Evolutionary conservation across 2,888 invertebrate species (phyloP).

Genomic region (Schizotus pectinicornis): DNA sequence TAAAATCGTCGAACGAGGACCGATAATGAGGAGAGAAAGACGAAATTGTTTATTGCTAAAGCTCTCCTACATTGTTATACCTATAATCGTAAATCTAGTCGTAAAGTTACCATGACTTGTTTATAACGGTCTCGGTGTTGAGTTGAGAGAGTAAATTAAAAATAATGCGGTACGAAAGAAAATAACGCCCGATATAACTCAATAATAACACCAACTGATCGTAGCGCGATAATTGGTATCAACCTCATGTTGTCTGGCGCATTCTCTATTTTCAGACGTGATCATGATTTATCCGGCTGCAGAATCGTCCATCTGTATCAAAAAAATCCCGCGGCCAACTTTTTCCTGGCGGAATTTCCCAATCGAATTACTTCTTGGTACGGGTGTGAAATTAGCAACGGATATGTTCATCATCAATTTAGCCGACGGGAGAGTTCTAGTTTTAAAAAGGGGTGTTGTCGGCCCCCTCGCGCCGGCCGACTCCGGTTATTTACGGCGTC

Average conservation of each 20-base stretch:
- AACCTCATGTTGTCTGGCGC: constrained; percentile 14
- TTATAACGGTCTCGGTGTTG: constrained; percentile 20
- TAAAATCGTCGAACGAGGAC: neutral
- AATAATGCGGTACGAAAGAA: constrained; percentile 29
- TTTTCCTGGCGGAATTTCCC: constrained; percentile 22
- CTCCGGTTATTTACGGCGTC: constrained; percentile 24
- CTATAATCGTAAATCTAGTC: constrained; percentile 28
- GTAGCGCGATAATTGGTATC: constrained; percentile 37
- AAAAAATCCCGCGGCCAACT: constrained; percentile 13
- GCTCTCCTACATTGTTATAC: constrained; percentile 19
- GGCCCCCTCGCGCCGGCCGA: constrained; percentile 15
- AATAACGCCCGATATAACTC: constrained; percentile 42
- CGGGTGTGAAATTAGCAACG: constrained; percentile 20
- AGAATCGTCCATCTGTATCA: constrained; percentile 17
- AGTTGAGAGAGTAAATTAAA: constrained; percentile 16
- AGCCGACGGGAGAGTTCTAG: constrained; percentile 9
- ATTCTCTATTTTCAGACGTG: constrained; percentile 21
- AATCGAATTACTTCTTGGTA: constrained; percentile 23
- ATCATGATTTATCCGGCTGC: constrained; percentile 22
- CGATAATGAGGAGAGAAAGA: constrained; percentile 9
- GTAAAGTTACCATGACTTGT: constrained; percentile 24
- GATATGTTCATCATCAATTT: constrained; percentile 27
- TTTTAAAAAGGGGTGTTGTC: constrained; percentile 16
- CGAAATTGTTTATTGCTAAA: constrained; percentile 19
- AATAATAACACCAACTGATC: constrained; percentile 42